phyloP scores from a whole-genome alignment of 2,888 invertebrate genomes.

The Erebia aethiops region DNA sequence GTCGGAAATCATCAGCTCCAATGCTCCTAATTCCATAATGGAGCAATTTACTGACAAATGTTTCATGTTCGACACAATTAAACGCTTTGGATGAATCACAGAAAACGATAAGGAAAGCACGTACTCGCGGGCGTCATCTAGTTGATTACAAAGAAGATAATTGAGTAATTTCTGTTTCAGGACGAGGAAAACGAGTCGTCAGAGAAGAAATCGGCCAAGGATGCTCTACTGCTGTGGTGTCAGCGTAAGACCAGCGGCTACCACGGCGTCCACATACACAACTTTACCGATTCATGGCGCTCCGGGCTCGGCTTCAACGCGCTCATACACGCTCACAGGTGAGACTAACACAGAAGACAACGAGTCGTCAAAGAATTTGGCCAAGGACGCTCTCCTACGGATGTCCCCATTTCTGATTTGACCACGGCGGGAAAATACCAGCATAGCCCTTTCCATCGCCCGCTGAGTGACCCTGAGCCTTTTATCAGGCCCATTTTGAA shows the following conservation, averaged over 20 bases:
- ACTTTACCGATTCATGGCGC: conserved; percentile 97
- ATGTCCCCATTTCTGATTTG: conserved; percentile 57
- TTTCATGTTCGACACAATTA: too few species aligned
- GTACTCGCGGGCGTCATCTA: too few species aligned
- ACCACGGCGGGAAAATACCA: too few species aligned
- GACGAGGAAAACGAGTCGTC: conserved; percentile 98
- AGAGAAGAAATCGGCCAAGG: conserved; percentile 99
- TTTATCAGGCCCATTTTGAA: too few species aligned
- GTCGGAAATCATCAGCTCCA: too few species aligned
- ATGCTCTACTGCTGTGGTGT: conserved; percentile 98
- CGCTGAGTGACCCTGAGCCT: too few species aligned
- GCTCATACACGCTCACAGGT: conserved; percentile 95
- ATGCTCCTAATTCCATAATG: too few species aligned
- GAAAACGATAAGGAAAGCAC: too few species aligned
- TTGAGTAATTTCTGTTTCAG: conserved; percentile 63
- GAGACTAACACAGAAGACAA: conserved; percentile 86
- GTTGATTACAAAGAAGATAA: too few species aligned
- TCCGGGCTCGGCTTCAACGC: conserved; percentile 99
- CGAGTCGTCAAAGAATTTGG: conserved; percentile 98
- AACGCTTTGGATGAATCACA: too few species aligned
- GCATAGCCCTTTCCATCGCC: too few species aligned
- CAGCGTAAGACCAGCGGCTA: conserved; percentile 99
- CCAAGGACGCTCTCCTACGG: conserved; percentile 97
- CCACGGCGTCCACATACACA: conserved; percentile 93
- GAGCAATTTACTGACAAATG: too few species aligned